Conservation (phyloP, 2,888 invertebrate species). For the Drosophila setosimentum region DNA sequence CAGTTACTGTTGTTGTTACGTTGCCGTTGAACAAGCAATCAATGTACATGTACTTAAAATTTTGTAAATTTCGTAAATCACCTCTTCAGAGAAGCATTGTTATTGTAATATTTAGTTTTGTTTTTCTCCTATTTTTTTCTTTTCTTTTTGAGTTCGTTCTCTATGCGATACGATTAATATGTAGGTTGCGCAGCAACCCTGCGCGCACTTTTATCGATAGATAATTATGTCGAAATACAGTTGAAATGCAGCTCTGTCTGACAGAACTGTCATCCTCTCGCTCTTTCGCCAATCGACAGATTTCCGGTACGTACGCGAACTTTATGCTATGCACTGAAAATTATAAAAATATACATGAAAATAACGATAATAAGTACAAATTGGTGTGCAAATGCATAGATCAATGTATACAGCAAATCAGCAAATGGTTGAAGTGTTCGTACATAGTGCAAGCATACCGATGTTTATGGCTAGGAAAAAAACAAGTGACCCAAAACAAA, state of each 20-base stretch:
- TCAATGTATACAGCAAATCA: slow-evolving; percentile 22
- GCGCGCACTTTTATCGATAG: slow-evolving; percentile 49
- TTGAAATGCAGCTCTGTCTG: slow-evolving; percentile 44
- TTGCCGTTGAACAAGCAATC: slow-evolving; percentile 19
- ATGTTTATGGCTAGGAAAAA: slow-evolving; percentile 75
- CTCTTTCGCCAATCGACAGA: slow-evolving; percentile 85
- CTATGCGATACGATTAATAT: slow-evolving; percentile 32
- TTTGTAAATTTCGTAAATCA: slow-evolving; percentile 40
- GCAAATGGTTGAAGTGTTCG: slow-evolving; percentile 6
- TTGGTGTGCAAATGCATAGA: slow-evolving; percentile 42
- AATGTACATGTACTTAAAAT: slow-evolving; percentile 57
- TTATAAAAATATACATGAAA: slow-evolving; percentile 55
- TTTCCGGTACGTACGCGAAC: slow-evolving; percentile 85
- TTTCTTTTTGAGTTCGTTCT: slow-evolving; percentile 45
- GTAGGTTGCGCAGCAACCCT: slow-evolving; percentile 37
- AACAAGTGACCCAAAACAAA: slow-evolving; percentile 58
- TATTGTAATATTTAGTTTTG: slow-evolving; percentile 38
- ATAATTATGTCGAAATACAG: background rate
- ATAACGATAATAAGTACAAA: slow-evolving; percentile 29
- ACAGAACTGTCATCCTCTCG: slow-evolving; percentile 66
- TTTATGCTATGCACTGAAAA: slow-evolving; percentile 62
- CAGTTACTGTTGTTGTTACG: slow-evolving; percentile 22
- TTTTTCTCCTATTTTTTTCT: slow-evolving; percentile 19
- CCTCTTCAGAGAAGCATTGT: slow-evolving; percentile 40
- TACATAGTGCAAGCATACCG: slow-evolving; percentile 33